Evolutionary conservation across 2,113 vertebrate genomes (phyloP), one percentile per base, ranked within the genome.

Genomic region (Pleuronectes platessa): DNA sequence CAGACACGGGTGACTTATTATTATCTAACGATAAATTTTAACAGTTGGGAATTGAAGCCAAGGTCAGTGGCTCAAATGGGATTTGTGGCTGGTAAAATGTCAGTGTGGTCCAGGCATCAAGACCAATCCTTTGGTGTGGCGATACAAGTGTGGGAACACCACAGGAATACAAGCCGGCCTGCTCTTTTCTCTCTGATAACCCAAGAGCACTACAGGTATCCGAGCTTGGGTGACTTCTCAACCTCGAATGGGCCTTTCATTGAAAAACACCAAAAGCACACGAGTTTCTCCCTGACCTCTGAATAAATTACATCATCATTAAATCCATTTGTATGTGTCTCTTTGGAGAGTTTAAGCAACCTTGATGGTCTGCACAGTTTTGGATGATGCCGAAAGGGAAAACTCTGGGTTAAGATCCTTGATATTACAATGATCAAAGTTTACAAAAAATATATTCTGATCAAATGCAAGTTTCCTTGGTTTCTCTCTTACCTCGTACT

Each of bases 401-500:
- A n/a, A 24, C 45, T 14, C 45, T 7, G 49, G 49, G 49, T 51
- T 51, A 51, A n/a, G 17, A 2, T 31, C 6, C 31, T 31, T 31
- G 49, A 51, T 20, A 51, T 21, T 10, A n/a, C 8, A n/a, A 9
- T 54, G 6, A 24, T 63, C 2, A 21, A 20, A 27, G 40, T 15
- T 61, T 1, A n/a, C 3, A 26, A 49, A 59, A 59, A 21, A 42
- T 20, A 8, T 27, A n/a, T 42, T 11, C 40, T 13, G 40, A 11
- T 13, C 40, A 68, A 31, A 60, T 51, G 3, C 23, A 8, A n/a
- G 8, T 47, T 1, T 35, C 23, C 17, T 1, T 23, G 1, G 2
- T 35, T 27, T 37, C 23, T n/a, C 26, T 37, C 89, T 94, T 92
- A 97, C 97, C 94, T 97, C 97, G 0, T 95, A 97, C 82, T 96